Conservation (phyloP, 2,113 vertebrate genomes). For the Agelaius phoeniceus region DNA sequence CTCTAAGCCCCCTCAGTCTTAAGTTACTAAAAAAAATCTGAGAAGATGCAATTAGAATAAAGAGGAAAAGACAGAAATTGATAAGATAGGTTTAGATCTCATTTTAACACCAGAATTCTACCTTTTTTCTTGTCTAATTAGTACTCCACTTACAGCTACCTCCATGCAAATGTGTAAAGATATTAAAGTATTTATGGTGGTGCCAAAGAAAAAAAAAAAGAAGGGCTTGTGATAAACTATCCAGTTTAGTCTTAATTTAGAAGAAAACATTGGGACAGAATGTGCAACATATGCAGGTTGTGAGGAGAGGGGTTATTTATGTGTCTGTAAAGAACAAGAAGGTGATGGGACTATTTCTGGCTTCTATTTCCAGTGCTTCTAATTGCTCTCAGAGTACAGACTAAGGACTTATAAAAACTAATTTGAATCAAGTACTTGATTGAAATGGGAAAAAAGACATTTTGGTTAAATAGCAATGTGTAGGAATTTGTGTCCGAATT, state of each 20-base stretch:
- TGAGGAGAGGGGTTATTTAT: not conserved
- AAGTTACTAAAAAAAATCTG: rapidly evolving
- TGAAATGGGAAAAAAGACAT: rapidly evolving
- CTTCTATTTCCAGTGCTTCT: not conserved
- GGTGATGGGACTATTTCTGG: not conserved
- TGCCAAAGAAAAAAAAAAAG: not conserved
- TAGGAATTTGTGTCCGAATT: not conserved
- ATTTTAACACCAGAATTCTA: not conserved
- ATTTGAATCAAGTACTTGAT: not conserved
- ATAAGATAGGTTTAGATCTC: not conserved
- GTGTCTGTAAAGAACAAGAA: not conserved
- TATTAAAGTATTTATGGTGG: not conserved
- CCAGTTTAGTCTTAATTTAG: not conserved
- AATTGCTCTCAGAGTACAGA: not conserved
- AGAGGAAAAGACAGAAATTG: not conserved
- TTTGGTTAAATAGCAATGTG: not conserved
- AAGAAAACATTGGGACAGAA: not conserved
- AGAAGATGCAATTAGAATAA: not conserved
- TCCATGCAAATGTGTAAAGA: not conserved
- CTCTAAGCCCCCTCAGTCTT: not conserved
- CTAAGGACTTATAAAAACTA: not conserved
- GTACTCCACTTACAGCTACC: not conserved
- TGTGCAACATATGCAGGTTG: rapidly evolving
- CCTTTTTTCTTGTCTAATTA: not conserved
- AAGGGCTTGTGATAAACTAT: not conserved